phyloP scores from a whole-genome alignment of 2,113 vertebrate genomes.

The Lepidothrix coronata region DNA sequence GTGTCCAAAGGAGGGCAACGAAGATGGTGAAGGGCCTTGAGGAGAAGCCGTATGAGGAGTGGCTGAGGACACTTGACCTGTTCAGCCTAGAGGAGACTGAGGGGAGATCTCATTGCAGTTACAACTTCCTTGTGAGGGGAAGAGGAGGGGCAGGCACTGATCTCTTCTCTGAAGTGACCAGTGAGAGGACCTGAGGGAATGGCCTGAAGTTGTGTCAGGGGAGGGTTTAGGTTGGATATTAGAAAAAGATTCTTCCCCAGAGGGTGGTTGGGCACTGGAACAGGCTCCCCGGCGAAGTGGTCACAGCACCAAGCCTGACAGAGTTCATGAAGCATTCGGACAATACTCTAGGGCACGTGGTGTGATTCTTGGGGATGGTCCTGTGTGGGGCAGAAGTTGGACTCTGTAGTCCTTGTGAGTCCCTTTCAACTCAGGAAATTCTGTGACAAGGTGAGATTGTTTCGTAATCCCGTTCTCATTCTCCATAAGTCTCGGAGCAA shows the following conservation, averaged over 20 bases:
- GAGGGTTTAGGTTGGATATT: not conserved
- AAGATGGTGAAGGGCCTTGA: not conserved
- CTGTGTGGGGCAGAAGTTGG: not conserved
- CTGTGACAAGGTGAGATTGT: not conserved
- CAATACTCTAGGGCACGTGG: not conserved
- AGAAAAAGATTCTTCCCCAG: not conserved
- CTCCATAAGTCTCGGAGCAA: not conserved
- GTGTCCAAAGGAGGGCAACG: not conserved
- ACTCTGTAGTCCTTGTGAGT: not conserved
- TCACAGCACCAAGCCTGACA: not conserved
- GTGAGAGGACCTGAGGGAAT: not conserved
- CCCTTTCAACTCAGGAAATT: not conserved
- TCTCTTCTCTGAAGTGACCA: not conserved
- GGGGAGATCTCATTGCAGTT: not conserved
- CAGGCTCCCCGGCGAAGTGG: not conserved
- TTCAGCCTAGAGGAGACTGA: not conserved
- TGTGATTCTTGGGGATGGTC: not conserved
- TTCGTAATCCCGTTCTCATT: not conserved
- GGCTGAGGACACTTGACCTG: not conserved
- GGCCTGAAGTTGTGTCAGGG: not conserved
- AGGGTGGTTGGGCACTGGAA: not conserved
- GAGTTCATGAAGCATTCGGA: fast-evolving
- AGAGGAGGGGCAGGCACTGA: not conserved
- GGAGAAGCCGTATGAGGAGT: fast-evolving
- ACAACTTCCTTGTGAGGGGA: not conserved